Conservation (phyloP, 2,797 vertebrate species). For the Spheniscus humboldti region DNA sequence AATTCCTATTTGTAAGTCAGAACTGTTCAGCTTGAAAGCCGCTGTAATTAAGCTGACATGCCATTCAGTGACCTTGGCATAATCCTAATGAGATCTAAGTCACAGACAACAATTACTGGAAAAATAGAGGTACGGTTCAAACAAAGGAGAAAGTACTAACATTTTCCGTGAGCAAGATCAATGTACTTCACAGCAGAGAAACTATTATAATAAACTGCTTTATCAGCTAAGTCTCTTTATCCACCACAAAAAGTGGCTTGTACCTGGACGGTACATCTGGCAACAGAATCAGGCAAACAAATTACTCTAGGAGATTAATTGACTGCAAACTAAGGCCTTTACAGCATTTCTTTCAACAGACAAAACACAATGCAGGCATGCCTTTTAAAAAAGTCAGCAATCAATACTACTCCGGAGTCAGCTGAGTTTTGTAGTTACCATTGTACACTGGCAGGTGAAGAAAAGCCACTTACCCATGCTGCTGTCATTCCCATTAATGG, state of each 20-base stretch:
- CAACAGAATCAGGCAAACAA: slow-evolving; percentile 45
- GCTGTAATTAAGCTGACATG: slow-evolving; percentile 32
- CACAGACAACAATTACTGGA: slow-evolving; percentile 60
- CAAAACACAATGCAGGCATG: not conserved
- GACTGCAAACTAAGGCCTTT: slow-evolving; percentile 17
- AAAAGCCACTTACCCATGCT: not conserved
- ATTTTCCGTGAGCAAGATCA: slow-evolving; percentile 56
- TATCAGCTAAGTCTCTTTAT: slow-evolving; percentile 34
- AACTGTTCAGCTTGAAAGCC: slow-evolving; percentile 42
- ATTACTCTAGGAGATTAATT: slow-evolving; percentile 53
- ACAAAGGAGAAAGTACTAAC: slow-evolving; percentile 35
- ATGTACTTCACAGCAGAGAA: slow-evolving; percentile 31
- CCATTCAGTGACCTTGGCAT: slow-evolving; percentile 62
- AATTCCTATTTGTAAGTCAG: slow-evolving; percentile 48
- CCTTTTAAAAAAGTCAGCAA: not conserved
- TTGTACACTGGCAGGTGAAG: not conserved
- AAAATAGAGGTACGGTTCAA: slow-evolving; percentile 46
- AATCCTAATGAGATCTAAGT: slow-evolving; percentile 68
- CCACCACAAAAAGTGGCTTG: slow-evolving; percentile 39
- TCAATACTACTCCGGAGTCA: not conserved
- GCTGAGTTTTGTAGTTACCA: not conserved
- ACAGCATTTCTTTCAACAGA: slow-evolving; percentile 8
- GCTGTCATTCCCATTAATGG: not conserved
- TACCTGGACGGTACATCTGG: not conserved
- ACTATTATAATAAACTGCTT: slow-evolving; percentile 45